Percentiles rank a stretch among this genome's conserved stretches.
phyloP scores from a whole-genome alignment of 2,888 invertebrate species.

The Pheosia tremula region DNA sequence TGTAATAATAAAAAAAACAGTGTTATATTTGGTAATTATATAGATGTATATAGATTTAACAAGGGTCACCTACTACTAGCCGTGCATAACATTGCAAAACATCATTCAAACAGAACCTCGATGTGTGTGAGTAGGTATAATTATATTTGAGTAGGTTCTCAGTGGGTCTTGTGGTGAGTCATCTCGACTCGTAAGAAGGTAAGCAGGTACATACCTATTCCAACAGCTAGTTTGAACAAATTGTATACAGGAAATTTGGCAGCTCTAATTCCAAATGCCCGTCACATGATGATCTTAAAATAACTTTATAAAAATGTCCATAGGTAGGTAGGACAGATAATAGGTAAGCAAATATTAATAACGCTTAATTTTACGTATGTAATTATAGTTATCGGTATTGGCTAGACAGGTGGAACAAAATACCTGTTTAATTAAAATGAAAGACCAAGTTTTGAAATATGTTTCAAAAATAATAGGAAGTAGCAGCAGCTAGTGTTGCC shows the following conservation, averaged over 20 bases:
- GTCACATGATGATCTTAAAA: slow-evolving; percentile 6
- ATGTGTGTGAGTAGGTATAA: slow-evolving; percentile 5
- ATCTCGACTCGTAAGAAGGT: slow-evolving; percentile 1
- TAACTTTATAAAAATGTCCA: not conserved
- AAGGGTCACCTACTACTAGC: not conserved
- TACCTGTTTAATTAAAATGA: no score
- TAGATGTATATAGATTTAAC: no score
- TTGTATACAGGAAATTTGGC: slow-evolving; percentile 18
- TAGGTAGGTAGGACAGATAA: not conserved
- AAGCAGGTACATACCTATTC: not conserved
- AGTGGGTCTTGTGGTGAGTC: slow-evolving; percentile 14
- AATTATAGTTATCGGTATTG: no score
- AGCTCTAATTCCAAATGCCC: slow-evolving; percentile 13
- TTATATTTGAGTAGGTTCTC: slow-evolving; percentile 18
- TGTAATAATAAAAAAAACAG: no score
- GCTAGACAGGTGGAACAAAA: no score
- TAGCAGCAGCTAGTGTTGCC: no score
- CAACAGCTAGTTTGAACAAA: slow-evolving; percentile 20
- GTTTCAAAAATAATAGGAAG: no score
- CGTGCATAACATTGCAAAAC: slow-evolving; percentile 10
- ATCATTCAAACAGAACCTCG: slow-evolving; percentile 7
- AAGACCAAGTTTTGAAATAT: no score
- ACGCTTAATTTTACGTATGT: no score
- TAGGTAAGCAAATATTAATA: no score
- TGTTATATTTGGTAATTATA: no score